phyloP scores from a whole-genome alignment of 2,797 vertebrate genomes.

The Chloroceryle amazona region DNA sequence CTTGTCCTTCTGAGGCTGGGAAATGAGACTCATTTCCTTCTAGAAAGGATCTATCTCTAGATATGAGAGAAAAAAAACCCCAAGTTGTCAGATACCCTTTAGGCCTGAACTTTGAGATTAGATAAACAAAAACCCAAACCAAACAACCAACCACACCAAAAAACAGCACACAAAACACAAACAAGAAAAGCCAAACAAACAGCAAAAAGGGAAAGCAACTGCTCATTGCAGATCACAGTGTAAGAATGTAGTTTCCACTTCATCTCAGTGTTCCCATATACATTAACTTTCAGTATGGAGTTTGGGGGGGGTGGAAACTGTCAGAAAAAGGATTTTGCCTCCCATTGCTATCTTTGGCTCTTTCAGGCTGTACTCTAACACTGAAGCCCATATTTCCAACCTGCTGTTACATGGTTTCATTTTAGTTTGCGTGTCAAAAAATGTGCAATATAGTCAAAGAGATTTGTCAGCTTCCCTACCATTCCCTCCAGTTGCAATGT shows the following conservation, averaged over 20 bases:
- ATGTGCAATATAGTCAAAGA: too few species aligned
- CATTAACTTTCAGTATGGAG: not conserved
- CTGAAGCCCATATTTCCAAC: not conserved
- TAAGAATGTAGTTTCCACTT: not conserved
- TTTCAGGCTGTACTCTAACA: not conserved
- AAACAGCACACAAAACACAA: too few species aligned
- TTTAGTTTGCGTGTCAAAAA: too few species aligned
- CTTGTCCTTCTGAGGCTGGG: not conserved
- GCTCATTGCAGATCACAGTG: not conserved
- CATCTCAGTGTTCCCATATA: not conserved
- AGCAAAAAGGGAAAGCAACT: not conserved
- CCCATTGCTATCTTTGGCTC: too few species aligned
- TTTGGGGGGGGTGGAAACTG: not conserved
- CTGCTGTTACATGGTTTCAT: not conserved
- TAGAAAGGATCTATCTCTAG: not conserved
- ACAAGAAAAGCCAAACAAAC: not conserved
- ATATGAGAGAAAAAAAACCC: not conserved
- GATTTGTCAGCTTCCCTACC: not conserved
- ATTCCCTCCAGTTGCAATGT: not conserved
- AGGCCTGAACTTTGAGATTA: not conserved
- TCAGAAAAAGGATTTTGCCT: not conserved
- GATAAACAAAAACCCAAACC: not conserved
- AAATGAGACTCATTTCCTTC: not conserved
- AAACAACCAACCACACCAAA: not conserved
- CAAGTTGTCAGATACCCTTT: not conserved